A percentile compares a stretch with the other conserved stretches of the same genome.
Conservation (phyloP, 2,888 invertebrate species). For the Minunthozetes semirufus region DNA sequence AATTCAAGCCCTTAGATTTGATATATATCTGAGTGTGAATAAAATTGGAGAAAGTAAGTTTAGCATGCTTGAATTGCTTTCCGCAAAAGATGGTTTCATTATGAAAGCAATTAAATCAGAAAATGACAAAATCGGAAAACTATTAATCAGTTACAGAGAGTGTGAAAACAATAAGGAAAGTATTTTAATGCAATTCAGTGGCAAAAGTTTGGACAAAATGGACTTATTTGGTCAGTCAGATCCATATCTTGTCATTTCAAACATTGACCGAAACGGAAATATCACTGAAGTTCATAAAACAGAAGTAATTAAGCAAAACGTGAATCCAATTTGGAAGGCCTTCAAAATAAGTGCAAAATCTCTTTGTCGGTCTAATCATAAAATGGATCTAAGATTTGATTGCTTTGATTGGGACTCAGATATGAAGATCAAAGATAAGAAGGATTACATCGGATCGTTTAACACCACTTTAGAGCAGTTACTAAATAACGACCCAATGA, state of each 20-base stretch:
- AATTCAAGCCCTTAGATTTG: neutral
- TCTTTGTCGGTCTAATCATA: neutral
- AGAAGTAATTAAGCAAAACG: neutral
- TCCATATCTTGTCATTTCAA: constrained; percentile 2
- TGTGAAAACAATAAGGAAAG: neutral
- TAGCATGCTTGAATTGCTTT: neutral
- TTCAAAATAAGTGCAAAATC: neutral
- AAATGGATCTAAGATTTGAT: constrained; percentile 3
- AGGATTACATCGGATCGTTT: neutral
- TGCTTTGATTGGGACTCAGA: constrained; percentile 17
- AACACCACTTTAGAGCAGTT: neutral
- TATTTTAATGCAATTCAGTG: neutral
- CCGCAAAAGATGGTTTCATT: neutral
- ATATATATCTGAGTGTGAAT: neutral
- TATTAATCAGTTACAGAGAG: neutral
- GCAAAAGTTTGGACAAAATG: neutral
- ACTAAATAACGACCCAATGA: too few relatives aligned
- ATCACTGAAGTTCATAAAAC: neutral
- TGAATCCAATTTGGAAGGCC: neutral
- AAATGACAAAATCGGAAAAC: constrained; percentile 8
- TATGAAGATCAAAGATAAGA: neutral
- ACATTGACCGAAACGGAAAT: neutral
- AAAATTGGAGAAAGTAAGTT: neutral
- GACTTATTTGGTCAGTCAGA: neutral
- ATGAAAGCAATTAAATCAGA: neutral